Evolutionary conservation across 2,113 vertebrate genomes (phyloP), one percentile per base, ranked within the genome.

Genomic region (Phylloscopus whistleri): DNA sequence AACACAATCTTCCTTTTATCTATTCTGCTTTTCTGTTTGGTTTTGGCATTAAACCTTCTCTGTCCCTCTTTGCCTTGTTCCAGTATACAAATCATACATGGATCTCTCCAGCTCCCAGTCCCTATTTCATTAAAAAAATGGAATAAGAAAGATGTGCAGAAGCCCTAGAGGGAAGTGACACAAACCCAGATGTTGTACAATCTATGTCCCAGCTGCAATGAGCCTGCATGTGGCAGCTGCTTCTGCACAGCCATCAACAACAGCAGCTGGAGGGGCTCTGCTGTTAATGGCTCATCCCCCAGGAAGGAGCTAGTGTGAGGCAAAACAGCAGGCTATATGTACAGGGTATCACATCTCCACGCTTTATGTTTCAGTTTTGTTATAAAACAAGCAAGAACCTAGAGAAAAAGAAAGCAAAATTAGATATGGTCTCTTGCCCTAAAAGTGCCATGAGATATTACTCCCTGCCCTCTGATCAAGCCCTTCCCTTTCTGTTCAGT

Each of bases 251-350:
- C 58, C 39, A 44, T 93, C 66, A 73, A 68, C 87, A 92, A 22
- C 8, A 81, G 86, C 93, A 96, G 92, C 95, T 97, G 94, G 87
- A 92, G 79, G 91, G 89, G 76, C 82, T 95, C 78, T 94, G 80
- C 72, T 89, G 22, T 60, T 84, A 95, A 82, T 56, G 44, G 80
- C 52, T 92, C 89, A 79, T 91, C 84, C 91, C 84, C 48, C 1
- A 78, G 77, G 56, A 79, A 92, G 76, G 49, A 90, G 55, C 55
- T 51, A 41, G 77, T 79, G 66, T n/a, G 75, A 96, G 92, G 59
- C 81, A 90, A 89, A 93, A 11, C 69, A 94, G 74, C 66, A 91
- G 94, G 68, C 20, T 69, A 87, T 68, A 78, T 12, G 2, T 91
- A 86, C 84, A 78, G 85, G 52, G n/a, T 68, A 70, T 21, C 55